phyloP scores from a whole-genome alignment of 1,140 invertebrate genomes.

The Psix sp. region DNA sequence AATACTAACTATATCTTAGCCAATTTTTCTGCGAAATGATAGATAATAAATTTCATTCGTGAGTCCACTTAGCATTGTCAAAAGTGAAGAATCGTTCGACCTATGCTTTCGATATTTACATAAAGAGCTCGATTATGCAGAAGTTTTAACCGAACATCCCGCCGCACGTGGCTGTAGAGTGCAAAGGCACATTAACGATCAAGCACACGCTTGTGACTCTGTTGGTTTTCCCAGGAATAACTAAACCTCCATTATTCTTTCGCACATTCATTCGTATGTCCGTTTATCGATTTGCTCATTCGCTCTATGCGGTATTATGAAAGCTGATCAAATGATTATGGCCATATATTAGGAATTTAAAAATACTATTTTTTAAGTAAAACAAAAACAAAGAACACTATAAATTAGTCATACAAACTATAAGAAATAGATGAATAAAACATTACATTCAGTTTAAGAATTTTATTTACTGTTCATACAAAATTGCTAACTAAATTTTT shows the following conservation, averaged over 20 bases:
- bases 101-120: slow-evolving; percentile 35
- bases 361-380: too few relatives aligned
- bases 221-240: slow-evolving; percentile 41
- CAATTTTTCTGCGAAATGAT: too few relatives aligned
- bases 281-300: slow-evolving; percentile 34
- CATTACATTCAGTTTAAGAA: too few relatives aligned
- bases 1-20: too few relatives aligned
- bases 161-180: slow-evolving; percentile 21
- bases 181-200: slow-evolving; percentile 47
- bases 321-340: too few relatives aligned
- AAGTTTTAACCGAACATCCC: slow-evolving; percentile 39
- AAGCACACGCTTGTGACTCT: slow-evolving; percentile 44
- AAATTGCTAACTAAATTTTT: too few relatives aligned
- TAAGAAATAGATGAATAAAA: too few relatives aligned
- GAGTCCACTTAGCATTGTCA: slow-evolving; percentile 20
- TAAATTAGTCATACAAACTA: too few relatives aligned
- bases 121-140: slow-evolving; percentile 48
- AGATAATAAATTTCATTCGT: slow-evolving; percentile 23
- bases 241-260: slow-evolving; percentile 51
- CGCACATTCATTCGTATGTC: slow-evolving; percentile 34
- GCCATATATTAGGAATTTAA: too few relatives aligned
- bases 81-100: slow-evolving; percentile 38
- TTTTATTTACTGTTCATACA: too few relatives aligned
- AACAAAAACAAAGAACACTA: too few relatives aligned
- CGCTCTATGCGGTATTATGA: slow-evolving; percentile 3